Percentiles rank a stretch among this genome's conserved stretches.
Evolutionary conservation across 2,797 vertebrate species (phyloP).

Genomic region (Orestias chungarensis): DNA sequence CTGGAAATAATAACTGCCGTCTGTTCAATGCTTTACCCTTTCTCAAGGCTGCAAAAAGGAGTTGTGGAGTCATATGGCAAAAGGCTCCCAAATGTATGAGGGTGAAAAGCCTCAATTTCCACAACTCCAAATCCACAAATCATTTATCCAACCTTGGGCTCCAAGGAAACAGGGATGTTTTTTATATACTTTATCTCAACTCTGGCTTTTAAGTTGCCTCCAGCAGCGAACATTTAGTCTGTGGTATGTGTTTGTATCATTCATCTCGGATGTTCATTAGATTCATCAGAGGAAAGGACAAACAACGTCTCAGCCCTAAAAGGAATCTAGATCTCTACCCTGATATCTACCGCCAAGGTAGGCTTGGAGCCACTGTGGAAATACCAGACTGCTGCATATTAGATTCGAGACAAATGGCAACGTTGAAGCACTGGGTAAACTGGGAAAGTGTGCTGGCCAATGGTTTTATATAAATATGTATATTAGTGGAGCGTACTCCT

Average conservation of each 20-base stretch:
- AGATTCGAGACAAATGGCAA: constrained; percentile 63
- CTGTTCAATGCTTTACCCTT: not conserved
- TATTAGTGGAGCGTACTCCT: constrained; percentile 51
- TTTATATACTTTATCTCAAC: not conserved
- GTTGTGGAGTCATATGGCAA: not conserved
- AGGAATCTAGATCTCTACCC: constrained; percentile 51
- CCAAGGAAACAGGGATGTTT: not conserved
- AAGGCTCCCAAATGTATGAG: not conserved
- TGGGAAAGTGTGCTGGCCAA: constrained; percentile 43
- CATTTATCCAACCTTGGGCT: not conserved
- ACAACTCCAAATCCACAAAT: not conserved
- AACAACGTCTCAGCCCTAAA: constrained; percentile 14
- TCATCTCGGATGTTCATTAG: not conserved
- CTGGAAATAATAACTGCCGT: not conserved
- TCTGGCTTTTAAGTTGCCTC: not conserved
- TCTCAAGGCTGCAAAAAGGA: not conserved
- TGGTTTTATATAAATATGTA: constrained; percentile 62
- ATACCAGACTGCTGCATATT: constrained; percentile 47
- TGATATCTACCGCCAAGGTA: constrained; percentile 28
- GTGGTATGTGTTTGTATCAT: not conserved
- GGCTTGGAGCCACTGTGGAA: constrained; percentile 52
- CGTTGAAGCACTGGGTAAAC: constrained; percentile 39
- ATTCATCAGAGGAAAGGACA: constrained; percentile 5
- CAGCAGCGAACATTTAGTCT: not conserved
- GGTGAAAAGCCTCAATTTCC: not conserved